Conservation (phyloP, 2,888 invertebrate species). For the Diplazon laetatorius region DNA sequence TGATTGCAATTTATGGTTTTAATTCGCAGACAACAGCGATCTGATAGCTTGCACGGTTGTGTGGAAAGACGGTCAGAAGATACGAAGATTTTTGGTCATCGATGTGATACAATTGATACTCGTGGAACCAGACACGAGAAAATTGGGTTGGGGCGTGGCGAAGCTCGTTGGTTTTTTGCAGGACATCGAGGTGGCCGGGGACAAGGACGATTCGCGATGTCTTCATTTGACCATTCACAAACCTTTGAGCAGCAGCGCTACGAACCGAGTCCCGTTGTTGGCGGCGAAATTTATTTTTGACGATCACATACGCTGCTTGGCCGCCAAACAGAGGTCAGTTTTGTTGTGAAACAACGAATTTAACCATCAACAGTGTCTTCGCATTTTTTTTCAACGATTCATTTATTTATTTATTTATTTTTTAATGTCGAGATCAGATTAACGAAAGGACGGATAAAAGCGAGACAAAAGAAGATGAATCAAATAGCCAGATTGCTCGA, state of each 20-base stretch:
- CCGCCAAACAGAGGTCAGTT: conserved; percentile 96
- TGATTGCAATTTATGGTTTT: conserved; percentile 75
- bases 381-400: not conserved
- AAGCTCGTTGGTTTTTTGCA: conserved; percentile 97
- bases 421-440: conserved; percentile 67
- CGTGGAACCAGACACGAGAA: conserved; percentile 97
- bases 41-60: conserved; percentile 97
- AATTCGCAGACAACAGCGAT: conserved; percentile 95
- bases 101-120: conserved; percentile 97
- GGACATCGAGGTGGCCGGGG: conserved; percentile 97
- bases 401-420: no score
- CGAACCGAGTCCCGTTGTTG: conserved; percentile 90
- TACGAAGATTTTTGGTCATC: conserved; percentile 97
- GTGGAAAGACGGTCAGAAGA: conserved; percentile 94
- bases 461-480: conserved; percentile 98
- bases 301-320: conserved; percentile 99
- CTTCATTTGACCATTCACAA: conserved; percentile 96
- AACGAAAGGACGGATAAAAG: conserved; percentile 92
- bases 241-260: conserved; percentile 86
- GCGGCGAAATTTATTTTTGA: conserved; percentile 98
- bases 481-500: conserved; percentile 96
- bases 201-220: conserved; percentile 98
- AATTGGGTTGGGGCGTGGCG: conserved; percentile 98
- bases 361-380: not conserved
- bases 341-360: not conserved